Base-by-base conservation (phyloP, 1,140 invertebrate genomes). In the Lepidurus couesii region DNA sequence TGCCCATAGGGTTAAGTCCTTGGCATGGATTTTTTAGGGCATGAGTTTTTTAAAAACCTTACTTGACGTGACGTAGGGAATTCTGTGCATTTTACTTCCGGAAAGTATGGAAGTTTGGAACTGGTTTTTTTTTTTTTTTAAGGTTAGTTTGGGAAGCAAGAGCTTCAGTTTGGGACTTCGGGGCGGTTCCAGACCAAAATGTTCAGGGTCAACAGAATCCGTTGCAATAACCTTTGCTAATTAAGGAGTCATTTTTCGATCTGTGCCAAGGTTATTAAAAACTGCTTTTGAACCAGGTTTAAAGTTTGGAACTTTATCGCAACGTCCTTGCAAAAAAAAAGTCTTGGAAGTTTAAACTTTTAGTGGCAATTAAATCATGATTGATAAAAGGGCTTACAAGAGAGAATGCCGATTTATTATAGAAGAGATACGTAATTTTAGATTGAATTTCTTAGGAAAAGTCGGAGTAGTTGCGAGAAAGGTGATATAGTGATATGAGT, bases 221-320 rank as follows among this genome's bases (percentile, higher is more conserved):
- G 53, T 65, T 65, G 53, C 9, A n/a, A 21, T 65, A n/a, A 21
- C 53, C 53, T 65, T 65, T 13, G 53, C 16, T 65, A n/a, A 65
- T n/a, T 65, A n/a, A 65, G 8, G 53, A 65, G 16, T 13, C 16
- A 65, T 65, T 13, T 65, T 65, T 21, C 53, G 53, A 65, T 65
- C 53, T 65, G 13, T 65, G 53, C 21, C 53, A 65, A 65, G 53
- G 53, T 21, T 65, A 65, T 65, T 65, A 65, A 65, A 65, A 65
- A 65, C 53, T n/a, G 16, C 16, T 21, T 13, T 65, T 13, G 53
- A 65, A 21, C 16, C 16, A 21, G 53, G 21, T 65, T 65, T 65
- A 16, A 21, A 21, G 53, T n/a, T 65, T 65, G 13, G 6, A 21
- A 65, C 16, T 65, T 65, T 11, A 65, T 65, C 53, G 6, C 7